Evolutionary conservation across 2,888 invertebrate genomes (phyloP).

Genomic region (Nephrotoma guestfalica): DNA sequence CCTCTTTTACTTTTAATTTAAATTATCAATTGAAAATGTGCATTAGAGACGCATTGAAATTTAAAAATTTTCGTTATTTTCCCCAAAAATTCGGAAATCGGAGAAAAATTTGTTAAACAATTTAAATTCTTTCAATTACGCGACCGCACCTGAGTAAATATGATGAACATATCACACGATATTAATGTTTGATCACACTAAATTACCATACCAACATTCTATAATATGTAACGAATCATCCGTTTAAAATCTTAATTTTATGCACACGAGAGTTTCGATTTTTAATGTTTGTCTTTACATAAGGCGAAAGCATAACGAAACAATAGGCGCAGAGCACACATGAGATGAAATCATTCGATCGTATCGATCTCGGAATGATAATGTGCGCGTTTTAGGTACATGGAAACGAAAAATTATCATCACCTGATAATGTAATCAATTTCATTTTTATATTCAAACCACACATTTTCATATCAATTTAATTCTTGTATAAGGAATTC

Average conservation of each 20-base stretch:
- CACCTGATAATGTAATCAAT: background rate
- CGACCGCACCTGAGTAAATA: background rate
- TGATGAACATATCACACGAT: background rate
- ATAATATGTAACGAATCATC: background rate
- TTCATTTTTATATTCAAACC: background rate
- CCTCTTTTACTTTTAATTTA: background rate
- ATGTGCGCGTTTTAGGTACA: background rate
- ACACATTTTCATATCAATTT: background rate
- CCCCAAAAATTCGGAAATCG: background rate
- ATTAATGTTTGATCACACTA: background rate
- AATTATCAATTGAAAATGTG: background rate
- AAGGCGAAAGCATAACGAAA: background rate
- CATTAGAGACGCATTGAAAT: background rate
- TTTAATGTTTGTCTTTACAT: background rate
- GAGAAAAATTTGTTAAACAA: background rate
- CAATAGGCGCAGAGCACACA: background rate
- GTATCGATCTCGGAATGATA: background rate
- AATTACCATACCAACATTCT: background rate
- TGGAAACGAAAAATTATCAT: background rate
- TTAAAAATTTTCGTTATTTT: background rate
- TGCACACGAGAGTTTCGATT: background rate
- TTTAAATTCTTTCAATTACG: background rate
- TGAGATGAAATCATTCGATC: background rate
- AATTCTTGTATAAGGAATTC: background rate
- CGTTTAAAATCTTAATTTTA: background rate